Evolutionary conservation across 1,140 invertebrate species (phyloP).

Genomic region (Aleiodes sp.): DNA sequence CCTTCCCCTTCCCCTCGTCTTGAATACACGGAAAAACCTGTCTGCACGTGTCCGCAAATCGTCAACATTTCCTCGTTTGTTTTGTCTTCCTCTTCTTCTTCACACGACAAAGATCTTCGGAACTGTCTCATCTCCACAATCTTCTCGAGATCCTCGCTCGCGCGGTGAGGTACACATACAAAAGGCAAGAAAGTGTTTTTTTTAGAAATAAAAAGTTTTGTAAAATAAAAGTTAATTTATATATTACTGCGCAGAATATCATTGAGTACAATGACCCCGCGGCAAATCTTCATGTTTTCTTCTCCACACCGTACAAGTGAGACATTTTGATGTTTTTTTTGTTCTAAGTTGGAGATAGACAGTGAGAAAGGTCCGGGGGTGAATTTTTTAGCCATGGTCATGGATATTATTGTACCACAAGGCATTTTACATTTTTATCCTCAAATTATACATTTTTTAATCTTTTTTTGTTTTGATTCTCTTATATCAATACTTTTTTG

Average conservation of each 20-base stretch:
- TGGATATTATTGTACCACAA: constrained; percentile 15
- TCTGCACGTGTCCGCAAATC: not conserved
- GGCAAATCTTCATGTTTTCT: too few species aligned
- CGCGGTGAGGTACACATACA: too few species aligned
- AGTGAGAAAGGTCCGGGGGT: constrained; percentile 30
- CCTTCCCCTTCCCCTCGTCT: not conserved
- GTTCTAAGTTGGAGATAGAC: too few species aligned
- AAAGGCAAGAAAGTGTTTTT: too few species aligned
- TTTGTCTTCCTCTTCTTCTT: not conserved
- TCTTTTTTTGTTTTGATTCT: constrained; percentile 17
- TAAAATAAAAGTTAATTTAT: not conserved
- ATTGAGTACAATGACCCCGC: constrained; percentile 15
- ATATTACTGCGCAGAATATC: not conserved
- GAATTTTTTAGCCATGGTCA: constrained; percentile 4
- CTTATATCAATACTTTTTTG: constrained; percentile 8
- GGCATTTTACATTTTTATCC: constrained; percentile 15
- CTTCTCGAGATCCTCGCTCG: too few species aligned
- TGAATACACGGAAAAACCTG: too few species aligned
- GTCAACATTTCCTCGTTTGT: not conserved
- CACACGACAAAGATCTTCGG: too few species aligned
- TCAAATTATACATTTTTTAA: constrained; percentile 18
- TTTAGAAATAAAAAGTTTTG: too few species aligned
- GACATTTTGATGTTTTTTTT: too few species aligned
- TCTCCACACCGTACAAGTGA: too few species aligned
- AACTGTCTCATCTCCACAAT: not conserved